Evolutionary conservation across 2,888 invertebrate genomes (phyloP), one percentile per base, ranked within the genome.

Genomic region (Altica lythri): DNA sequence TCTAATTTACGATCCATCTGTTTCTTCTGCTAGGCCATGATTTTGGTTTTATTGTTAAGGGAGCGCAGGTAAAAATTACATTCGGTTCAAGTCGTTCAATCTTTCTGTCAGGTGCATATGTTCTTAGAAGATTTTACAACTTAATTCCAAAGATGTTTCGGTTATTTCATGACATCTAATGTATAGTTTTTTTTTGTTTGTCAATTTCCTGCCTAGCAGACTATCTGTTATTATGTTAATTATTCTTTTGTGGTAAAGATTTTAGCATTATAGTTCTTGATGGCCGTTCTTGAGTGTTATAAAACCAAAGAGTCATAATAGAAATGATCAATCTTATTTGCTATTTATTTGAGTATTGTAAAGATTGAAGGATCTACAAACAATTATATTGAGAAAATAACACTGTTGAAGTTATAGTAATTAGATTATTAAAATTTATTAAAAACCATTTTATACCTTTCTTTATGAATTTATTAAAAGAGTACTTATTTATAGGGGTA

Each of bases 61-160:
- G 51, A 17, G 30, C 16, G 27, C 59, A 59, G 59, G 59, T 59
- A 59, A 50, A 54, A 50, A 46, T 48, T 35, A 50, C 54, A n/a
- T 57, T 48, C 19, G 50, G 35, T 44, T 46, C 22, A 54, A 57
- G 55, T 49, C 53, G 53, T 50, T 56, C 59, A 55, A 53, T 59
- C 59, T 57, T 52, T 25, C 44, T 47, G 56, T 54, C 59, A 54
- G 59, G 57, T 57, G 57, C 52, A 59, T 45, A 57, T 57, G 57
- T 57, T 59, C 49, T 44, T 42, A 42, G 52, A 58, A 58, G 40
- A 44, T 43, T 54, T 54, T 49, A 59, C 54, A 57, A 57, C 59
- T 59, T 44, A 59, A 59, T 59, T 57, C 57, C 49, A 40, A 19
- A 37, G 16, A 34, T 13, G 1, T 42, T 46, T 14, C 10, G 30